Percentiles rank a stretch among this genome's conserved stretches.
Evolutionary conservation across 2,113 vertebrate species (phyloP).

Genomic region (Xenopus tropicalis): UCB_Xtro_10.0 CM004443.2:91680501-91681000

Average conservation of each 20-base stretch:
- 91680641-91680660: not conserved
- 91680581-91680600: slow-evolving; percentile 27
- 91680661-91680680: too few relatives aligned
- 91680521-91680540: slow-evolving; percentile 12
- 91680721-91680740: not conserved
- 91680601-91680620: slow-evolving; percentile 31
- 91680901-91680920: too few relatives aligned
- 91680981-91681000: too few relatives aligned
- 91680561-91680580: slow-evolving; percentile 20
- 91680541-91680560: slow-evolving; percentile 22
- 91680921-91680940: too few relatives aligned
- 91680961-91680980: too few relatives aligned
- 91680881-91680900: too few relatives aligned
- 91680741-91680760: not conserved
- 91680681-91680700: not conserved
- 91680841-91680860: not conserved
- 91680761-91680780: not conserved
- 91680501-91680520: not conserved
- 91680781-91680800: too few relatives aligned
- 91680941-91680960: too few relatives aligned
- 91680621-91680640: slow-evolving; percentile 17
- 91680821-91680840: not conserved
- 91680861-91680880: not conserved
- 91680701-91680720: slow-evolving; percentile 3
- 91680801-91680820: not conserved